These are phyloP conservation scores for Periphyllus acericola DNA, from an alignment of 2,888 invertebrate species.

Conservation along the genomic window DNA sequence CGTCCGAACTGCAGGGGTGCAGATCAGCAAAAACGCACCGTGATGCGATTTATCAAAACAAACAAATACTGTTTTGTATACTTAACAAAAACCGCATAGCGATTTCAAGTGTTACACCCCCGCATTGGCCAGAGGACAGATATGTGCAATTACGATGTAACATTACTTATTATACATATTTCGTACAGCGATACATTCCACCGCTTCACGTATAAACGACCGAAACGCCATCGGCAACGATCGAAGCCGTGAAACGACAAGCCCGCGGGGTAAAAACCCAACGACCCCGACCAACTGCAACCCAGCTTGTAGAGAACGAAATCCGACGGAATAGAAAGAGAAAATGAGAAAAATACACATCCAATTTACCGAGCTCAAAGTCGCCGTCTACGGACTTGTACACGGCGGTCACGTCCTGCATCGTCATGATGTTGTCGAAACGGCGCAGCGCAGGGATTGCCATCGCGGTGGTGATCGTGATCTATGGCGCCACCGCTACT, in stretches of 20 bases:
- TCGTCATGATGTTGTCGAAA: constrained; percentile 32
- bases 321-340: neutral
- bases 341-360: no score
- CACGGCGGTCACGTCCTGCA: constrained; percentile 33
- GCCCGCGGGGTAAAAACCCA: neutral
- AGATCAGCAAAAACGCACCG: no score
- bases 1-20: neutral
- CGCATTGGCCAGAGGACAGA: no score
- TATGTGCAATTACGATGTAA: no score
- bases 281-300: neutral
- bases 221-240: no score
- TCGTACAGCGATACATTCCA: no score
- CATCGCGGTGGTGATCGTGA: constrained; percentile 34
- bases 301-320: neutral
- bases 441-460: constrained; percentile 36
- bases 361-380: constrained; percentile 49
- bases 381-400: constrained; percentile 29
- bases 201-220: no score
- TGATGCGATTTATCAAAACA: no score
- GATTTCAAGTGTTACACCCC: no score
- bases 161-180: no score
- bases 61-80: no score
- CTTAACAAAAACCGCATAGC: no score
- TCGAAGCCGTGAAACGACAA: neutral
- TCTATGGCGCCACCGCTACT: constrained; percentile 31